A percentile compares a stretch with the other conserved stretches of the same genome.
Conservation (phyloP, 2,797 vertebrate genomes). For the Sphaeramia orbicularis region DNA sequence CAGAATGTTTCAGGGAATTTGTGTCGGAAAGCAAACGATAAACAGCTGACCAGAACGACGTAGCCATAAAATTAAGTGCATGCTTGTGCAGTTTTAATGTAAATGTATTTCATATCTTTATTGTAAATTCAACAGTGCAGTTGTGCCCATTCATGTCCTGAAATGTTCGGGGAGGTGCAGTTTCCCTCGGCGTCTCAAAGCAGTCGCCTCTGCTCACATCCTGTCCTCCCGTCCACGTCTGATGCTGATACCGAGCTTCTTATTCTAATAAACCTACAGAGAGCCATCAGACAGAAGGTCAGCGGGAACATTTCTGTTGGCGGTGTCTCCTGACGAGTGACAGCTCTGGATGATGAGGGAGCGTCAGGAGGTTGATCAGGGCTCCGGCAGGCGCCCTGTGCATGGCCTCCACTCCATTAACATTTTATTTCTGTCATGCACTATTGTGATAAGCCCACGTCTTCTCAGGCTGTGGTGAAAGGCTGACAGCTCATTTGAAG, state of each 20-base stretch:
- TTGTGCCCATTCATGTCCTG: too few relatives aligned
- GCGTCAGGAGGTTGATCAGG: slow-evolving; percentile 35
- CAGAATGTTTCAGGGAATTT: too few relatives aligned
- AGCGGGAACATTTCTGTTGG: slow-evolving; percentile 25
- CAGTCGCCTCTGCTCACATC: too few relatives aligned
- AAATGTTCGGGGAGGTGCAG: too few relatives aligned
- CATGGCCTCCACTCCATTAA: slow-evolving; percentile 74
- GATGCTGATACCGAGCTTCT: slow-evolving; percentile 23
- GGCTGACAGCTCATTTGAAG: slow-evolving; percentile 64
- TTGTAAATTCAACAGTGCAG: too few relatives aligned
- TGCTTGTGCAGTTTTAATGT: too few relatives aligned
- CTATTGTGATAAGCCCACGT: slow-evolving; percentile 71
- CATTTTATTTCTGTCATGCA: slow-evolving; percentile 70
- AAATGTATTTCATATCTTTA: too few relatives aligned
- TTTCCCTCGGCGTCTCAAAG: too few relatives aligned
- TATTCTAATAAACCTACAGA: slow-evolving; percentile 35
- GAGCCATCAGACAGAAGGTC: slow-evolving; percentile 40
- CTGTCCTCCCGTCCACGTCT: too few relatives aligned
- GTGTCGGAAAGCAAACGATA: too few relatives aligned
- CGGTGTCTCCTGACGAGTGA: slow-evolving; percentile 37
- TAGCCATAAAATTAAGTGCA: too few relatives aligned
- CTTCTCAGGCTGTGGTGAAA: slow-evolving; percentile 60
- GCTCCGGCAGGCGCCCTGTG: slow-evolving; percentile 45
- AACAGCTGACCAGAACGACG: too few relatives aligned
- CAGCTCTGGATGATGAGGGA: slow-evolving; percentile 44